These are phyloP conservation scores for Cydia fagiglandana DNA, from an alignment of 1,140 invertebrate species.

Conservation along the genomic window DNA sequence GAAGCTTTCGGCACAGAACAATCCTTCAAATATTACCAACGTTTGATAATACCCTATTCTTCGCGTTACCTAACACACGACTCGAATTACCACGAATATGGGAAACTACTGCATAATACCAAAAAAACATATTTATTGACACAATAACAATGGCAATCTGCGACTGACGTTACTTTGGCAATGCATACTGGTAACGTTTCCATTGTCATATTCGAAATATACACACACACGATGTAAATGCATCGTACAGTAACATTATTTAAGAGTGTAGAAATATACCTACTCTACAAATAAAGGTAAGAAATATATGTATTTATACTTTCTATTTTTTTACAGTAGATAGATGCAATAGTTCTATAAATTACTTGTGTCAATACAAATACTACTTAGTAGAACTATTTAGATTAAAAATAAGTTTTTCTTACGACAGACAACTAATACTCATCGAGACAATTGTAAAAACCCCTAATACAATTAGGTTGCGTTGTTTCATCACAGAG, in stretches of 20 bases:
- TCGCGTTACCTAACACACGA: constrained; percentile 46
- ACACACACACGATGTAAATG: neutral
- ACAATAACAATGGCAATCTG: constrained; percentile 49
- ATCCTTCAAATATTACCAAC: constrained; percentile 49
- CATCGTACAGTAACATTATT: neutral
- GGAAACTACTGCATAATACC: constrained; percentile 50
- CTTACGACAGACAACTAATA: no score
- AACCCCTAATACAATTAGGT: no score
- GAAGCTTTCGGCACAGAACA: constrained; percentile 14
- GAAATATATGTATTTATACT: no score
- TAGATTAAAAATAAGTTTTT: no score
- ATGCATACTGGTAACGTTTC: constrained; percentile 19
- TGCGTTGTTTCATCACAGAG: no score
- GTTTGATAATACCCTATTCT: constrained; percentile 63
- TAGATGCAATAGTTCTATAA: no score
- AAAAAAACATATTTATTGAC: constrained; percentile 52
- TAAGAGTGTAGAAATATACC: no score
- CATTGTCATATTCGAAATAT: constrained; percentile 10
- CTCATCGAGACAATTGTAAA: no score
- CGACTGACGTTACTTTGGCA: constrained; percentile 36
- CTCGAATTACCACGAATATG: constrained; percentile 49
- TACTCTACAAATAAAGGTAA: no score
- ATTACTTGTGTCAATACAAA: no score
- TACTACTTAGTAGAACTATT: no score
- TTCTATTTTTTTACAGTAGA: no score